Percentiles rank a stretch among this genome's conserved stretches.
phyloP scores from a whole-genome alignment of 64 coral and sea anemone genomes.

The Cladopsammia gracilis region DNA sequence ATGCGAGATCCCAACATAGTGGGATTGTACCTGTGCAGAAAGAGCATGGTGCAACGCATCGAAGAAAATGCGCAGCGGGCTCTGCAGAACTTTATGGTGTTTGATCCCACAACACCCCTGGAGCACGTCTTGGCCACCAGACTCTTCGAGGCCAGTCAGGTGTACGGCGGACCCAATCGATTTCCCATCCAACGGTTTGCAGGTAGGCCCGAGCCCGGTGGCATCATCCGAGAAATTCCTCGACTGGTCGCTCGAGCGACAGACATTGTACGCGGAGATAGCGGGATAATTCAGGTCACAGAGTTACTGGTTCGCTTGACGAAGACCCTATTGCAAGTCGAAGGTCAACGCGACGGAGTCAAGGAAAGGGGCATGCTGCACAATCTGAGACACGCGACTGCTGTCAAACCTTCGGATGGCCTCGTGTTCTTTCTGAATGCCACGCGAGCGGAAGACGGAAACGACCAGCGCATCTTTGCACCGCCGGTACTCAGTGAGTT shows the following conservation, averaged over 20 bases:
- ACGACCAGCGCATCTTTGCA: not conserved
- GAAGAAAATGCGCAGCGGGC: not conserved
- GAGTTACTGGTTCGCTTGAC: not conserved
- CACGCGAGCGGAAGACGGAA: not conserved
- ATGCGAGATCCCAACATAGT: not conserved
- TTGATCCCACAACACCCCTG: not conserved
- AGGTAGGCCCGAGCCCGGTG: not conserved
- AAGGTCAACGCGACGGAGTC: not conserved
- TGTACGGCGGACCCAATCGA: not conserved
- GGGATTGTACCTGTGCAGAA: not conserved
- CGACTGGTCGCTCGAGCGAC: not conserved
- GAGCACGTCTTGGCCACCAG: not conserved
- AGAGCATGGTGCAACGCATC: not conserved
- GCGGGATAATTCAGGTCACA: not conserved
- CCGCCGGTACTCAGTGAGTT: not conserved
- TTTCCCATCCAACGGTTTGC: not conserved
- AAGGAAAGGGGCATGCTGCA: conserved; percentile 5
- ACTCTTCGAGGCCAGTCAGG: not conserved
- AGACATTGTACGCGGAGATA: not conserved
- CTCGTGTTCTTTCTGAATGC: not conserved
- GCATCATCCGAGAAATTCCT: not conserved
- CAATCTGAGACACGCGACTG: conserved; percentile 4
- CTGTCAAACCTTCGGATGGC: not conserved
- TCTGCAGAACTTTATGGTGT: not conserved
- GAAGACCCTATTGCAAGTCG: not conserved